phyloP scores from a whole-genome alignment of 2,797 vertebrate genomes.

The Lithobates sylvaticus region DNA sequence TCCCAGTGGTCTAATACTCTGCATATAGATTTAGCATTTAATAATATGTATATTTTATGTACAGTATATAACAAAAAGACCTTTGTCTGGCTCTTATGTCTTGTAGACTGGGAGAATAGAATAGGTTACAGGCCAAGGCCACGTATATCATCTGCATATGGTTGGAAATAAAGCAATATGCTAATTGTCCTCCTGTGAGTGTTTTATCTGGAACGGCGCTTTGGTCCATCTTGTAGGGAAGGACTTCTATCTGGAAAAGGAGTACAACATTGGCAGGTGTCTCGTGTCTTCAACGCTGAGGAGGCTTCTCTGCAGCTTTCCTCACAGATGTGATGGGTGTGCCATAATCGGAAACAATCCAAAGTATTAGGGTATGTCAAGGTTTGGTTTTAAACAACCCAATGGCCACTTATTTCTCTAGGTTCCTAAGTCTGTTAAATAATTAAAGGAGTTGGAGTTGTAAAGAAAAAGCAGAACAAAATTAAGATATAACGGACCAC shows the following conservation, averaged over 20 bases:
- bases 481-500: too few relatives aligned
- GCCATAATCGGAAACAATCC: not conserved
- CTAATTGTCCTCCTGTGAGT: not conserved
- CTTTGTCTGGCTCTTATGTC: not conserved
- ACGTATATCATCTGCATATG: not conserved
- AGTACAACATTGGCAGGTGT: constrained; percentile 1
- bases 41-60: constrained; percentile 27
- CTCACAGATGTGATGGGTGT: constrained; percentile 17
- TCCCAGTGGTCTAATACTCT: not conserved
- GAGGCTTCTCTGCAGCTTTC: not conserved
- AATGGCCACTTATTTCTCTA: too few relatives aligned
- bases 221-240: not conserved
- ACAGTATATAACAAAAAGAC: not conserved
- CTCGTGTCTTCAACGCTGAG: not conserved
- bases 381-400: not conserved
- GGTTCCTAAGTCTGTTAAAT: too few relatives aligned
- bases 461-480: too few relatives aligned
- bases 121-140: constrained; percentile 25
- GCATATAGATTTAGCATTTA: constrained; percentile 4
- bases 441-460: too few relatives aligned
- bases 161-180: not conserved
- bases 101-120: not conserved
- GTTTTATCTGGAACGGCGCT: constrained; percentile 9
- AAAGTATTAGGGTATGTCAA: constrained; percentile 1
- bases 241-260: constrained; percentile 1